Conservation (phyloP, 2,113 vertebrate species). For the Hypanus sabinus region DNA sequence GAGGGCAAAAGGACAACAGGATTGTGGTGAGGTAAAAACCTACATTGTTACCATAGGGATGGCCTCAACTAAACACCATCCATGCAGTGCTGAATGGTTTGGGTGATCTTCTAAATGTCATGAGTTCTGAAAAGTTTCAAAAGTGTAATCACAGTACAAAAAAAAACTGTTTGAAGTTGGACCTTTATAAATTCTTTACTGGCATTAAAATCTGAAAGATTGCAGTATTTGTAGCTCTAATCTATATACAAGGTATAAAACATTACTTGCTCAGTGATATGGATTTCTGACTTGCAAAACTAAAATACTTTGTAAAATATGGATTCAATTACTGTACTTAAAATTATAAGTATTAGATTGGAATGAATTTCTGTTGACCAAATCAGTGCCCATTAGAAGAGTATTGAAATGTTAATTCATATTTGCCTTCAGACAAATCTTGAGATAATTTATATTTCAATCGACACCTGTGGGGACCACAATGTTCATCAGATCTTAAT, state of each 20-base stretch:
- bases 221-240: neutral
- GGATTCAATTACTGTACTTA: neutral
- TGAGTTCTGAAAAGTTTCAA: neutral
- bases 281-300: neutral
- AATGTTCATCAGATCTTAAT: neutral
- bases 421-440: neutral
- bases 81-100: slow-evolving; percentile 5
- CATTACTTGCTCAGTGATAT: neutral
- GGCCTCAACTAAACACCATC: neutral
- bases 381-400: neutral
- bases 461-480: neutral
- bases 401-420: neutral
- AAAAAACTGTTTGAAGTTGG: neutral
- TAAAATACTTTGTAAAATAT: neutral
- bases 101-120: neutral
- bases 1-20: neutral
- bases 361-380: neutral
- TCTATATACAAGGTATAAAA: neutral
- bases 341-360: neutral
- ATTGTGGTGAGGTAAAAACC: neutral
- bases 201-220: neutral
- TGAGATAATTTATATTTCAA: neutral
- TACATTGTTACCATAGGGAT: slow-evolving; percentile 13
- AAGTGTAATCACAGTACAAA: neutral
- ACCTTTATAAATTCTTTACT: neutral